phyloP scores from a whole-genome alignment of 2,888 invertebrate species.

The Alentia gelatinosa region DNA sequence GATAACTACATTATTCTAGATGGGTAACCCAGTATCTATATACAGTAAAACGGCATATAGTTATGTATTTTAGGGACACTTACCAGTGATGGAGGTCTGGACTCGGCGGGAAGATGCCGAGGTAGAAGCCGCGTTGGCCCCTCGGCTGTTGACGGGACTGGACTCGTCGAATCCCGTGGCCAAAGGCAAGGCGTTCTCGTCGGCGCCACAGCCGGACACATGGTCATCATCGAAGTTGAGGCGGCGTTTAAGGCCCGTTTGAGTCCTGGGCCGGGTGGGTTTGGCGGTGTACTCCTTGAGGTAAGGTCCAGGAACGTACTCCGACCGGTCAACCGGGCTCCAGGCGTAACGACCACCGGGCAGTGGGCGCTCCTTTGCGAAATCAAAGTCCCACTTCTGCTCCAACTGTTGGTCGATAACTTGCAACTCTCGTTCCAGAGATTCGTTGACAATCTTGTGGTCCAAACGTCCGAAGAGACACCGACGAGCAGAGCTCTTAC shows the following conservation, averaged over 20 bases:
- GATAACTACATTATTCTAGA: background rate
- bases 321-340: background rate
- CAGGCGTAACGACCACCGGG: background rate
- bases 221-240: constrained; percentile 13
- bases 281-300: constrained; percentile 5
- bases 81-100: background rate
- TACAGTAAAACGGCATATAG: background rate
- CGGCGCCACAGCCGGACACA: background rate
- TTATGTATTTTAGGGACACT: background rate
- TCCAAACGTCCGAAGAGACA: constrained; percentile 15
- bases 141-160: background rate
- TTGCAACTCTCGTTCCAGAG: background rate
- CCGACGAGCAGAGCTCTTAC: constrained; percentile 3
- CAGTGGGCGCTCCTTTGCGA: background rate
- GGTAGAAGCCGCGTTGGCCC: background rate
- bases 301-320: constrained; percentile 36
- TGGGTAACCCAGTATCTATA: too few relatives aligned
- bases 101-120: background rate
- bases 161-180: background rate
- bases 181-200: background rate
- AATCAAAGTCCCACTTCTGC: constrained; percentile 16
- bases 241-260: background rate
- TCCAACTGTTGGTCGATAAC: background rate
- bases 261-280: constrained; percentile 12
- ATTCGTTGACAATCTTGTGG: constrained; percentile 24